phyloP scores from a whole-genome alignment of 1,140 invertebrate species.

The Ostrea edulis region DNA sequence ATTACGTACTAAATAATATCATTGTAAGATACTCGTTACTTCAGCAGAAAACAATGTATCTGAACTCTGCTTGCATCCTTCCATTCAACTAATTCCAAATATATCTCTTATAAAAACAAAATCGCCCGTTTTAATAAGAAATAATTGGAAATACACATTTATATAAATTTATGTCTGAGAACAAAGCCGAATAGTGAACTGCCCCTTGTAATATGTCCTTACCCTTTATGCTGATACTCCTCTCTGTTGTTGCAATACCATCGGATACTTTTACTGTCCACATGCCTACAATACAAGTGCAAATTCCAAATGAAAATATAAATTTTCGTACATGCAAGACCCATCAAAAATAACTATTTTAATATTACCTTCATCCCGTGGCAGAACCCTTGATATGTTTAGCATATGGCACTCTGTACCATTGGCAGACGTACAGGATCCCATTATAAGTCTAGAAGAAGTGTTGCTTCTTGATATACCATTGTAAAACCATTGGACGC shows the following conservation, averaged over 20 bases:
- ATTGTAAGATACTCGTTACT: background rate
- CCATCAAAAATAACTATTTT: background rate
- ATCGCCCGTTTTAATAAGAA: too few relatives aligned
- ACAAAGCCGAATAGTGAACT: too few relatives aligned
- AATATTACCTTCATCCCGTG: slow-evolving; percentile 1
- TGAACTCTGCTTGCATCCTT: background rate
- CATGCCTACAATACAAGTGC: background rate
- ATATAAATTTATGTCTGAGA: too few relatives aligned
- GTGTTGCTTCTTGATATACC: background rate
- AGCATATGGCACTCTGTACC: background rate
- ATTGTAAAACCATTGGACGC: background rate
- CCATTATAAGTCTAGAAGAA: background rate
- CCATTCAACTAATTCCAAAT: too few relatives aligned
- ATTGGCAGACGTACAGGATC: background rate
- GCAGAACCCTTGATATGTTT: background rate
- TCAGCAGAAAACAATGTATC: background rate
- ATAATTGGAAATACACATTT: too few relatives aligned
- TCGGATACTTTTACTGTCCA: background rate
- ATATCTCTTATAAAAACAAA: too few relatives aligned
- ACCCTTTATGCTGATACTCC: background rate
- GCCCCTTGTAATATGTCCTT: background rate
- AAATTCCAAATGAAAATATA: background rate
- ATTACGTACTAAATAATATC: background rate
- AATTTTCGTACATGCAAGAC: background rate
- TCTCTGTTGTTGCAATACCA: background rate